Evolutionary conservation across 2,888 invertebrate species (phyloP).

Genomic region (Troides oblongomaculatus): DNA sequence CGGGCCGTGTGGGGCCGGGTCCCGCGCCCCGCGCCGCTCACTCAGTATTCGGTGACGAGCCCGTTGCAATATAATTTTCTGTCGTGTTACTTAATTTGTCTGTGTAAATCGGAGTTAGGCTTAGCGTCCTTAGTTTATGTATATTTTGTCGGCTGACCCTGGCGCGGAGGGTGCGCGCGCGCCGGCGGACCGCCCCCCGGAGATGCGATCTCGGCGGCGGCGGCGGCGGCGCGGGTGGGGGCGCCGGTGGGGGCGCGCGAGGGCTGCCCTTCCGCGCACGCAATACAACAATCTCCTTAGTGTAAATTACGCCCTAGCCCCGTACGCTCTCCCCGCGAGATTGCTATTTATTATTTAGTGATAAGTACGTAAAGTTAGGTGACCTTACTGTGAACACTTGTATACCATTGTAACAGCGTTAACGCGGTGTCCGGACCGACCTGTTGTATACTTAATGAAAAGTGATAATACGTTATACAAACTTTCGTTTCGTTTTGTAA

Average conservation of each 20-base stretch:
- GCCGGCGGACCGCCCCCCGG: slow-evolving; percentile 52
- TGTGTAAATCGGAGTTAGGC: slow-evolving; percentile 73
- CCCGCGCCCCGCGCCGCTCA: slow-evolving; percentile 15
- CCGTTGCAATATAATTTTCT: slow-evolving; percentile 73
- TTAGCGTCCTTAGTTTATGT: slow-evolving; percentile 67
- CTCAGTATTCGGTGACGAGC: slow-evolving; percentile 57
- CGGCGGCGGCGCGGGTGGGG: slow-evolving; percentile 71
- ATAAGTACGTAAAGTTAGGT: slow-evolving; percentile 71
- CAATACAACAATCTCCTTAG: slow-evolving; percentile 72
- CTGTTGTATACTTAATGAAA: slow-evolving; percentile 31
- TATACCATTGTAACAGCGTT: slow-evolving; percentile 66
- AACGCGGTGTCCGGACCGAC: not conserved
- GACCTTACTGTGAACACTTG: slow-evolving; percentile 75
- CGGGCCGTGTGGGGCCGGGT: not conserved
- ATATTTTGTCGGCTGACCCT: slow-evolving; percentile 67
- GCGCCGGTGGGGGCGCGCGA: slow-evolving; percentile 79
- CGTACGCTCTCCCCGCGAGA: slow-evolving; percentile 61
- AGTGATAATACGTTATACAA: slow-evolving; percentile 67
- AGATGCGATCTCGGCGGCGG: slow-evolving; percentile 69
- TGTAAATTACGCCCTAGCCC: slow-evolving; percentile 72
- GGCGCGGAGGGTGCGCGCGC: slow-evolving; percentile 36
- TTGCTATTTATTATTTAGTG: slow-evolving; percentile 79
- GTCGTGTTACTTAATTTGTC: slow-evolving; percentile 69
- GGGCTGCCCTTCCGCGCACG: slow-evolving; percentile 79
- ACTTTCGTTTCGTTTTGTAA: slow-evolving; percentile 54